Conservation (phyloP, 2,888 invertebrate species). For the Mimumesa dahlbomi region DNA sequence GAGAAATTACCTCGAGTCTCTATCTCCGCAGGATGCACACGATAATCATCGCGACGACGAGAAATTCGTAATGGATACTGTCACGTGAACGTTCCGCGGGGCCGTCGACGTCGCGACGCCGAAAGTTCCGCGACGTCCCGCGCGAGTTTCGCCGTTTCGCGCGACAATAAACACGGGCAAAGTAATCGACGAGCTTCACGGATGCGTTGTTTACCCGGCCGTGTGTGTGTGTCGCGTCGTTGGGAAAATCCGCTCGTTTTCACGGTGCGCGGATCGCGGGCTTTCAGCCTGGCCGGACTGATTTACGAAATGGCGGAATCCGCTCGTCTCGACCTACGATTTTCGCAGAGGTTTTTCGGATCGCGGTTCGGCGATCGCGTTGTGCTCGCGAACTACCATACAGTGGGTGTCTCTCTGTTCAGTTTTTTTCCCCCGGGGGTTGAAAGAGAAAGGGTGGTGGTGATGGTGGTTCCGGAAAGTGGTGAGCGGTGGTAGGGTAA, state of each 20-base stretch:
- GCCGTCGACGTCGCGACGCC: no score
- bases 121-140: background rate
- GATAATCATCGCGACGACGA: background rate
- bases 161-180: slow-evolving; percentile 11
- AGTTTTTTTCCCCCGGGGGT: no score
- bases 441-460: no score
- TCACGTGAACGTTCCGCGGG: no score
- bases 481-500: no score
- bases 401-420: no score
- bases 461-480: no score
- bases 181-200: slow-evolving; percentile 18
- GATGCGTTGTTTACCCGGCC: slow-evolving; percentile 27
- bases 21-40: no score
- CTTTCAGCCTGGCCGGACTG: slow-evolving; percentile 52
- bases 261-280: slow-evolving; percentile 47
- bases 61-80: no score
- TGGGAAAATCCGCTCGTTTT: slow-evolving; percentile 46
- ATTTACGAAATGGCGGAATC: slow-evolving; percentile 54
- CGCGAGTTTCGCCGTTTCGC: slow-evolving; percentile 1
- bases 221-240: slow-evolving; percentile 21
- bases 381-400: no score
- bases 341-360: background rate
- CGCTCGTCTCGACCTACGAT: slow-evolving; percentile 12
- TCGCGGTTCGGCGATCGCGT: background rate
- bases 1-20: no score